These are phyloP conservation scores for Acrossocheilus wenchowensis DNA, from an alignment of 2,797 vertebrate genomes.

Conservation along the genomic window DNA sequence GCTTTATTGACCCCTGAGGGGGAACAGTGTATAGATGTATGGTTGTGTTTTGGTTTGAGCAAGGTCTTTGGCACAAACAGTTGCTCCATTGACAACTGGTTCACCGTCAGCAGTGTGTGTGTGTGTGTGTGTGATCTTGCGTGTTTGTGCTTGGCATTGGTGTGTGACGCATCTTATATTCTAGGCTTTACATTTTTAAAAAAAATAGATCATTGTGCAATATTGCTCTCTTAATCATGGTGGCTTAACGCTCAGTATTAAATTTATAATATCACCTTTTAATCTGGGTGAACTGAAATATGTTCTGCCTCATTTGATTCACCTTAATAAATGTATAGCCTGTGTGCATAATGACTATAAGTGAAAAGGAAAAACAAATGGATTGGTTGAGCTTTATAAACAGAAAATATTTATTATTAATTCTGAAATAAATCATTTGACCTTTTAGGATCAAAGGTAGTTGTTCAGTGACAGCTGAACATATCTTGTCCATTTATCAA, in stretches of 20 bases:
- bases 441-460: conserved; percentile 9
- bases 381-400: neutral
- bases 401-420: neutral
- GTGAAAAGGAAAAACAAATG: neutral
- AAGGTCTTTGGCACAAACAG: conserved; percentile 10
- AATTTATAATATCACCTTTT: neutral
- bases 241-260: neutral
- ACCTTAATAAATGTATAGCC: neutral
- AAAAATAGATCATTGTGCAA: neutral
- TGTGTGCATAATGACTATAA: neutral
- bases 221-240: neutral
- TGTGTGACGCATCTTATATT: conserved; percentile 28
- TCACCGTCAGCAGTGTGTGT: conserved; percentile 7
- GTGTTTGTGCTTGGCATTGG: conserved; percentile 19
- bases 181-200: neutral
- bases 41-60: conserved; percentile 14
- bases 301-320: conserved; percentile 11
- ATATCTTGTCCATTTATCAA: neutral
- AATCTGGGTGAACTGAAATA: neutral
- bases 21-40: neutral
- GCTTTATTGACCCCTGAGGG: conserved; percentile 32
- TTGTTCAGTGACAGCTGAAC: neutral
- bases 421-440: conserved; percentile 25
- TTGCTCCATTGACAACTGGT: conserved; percentile 14
- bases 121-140: conserved; percentile 19